These are phyloP conservation scores for Oikopleura dioica DNA, from an alignment of 23 tunicate genomes.

Conservation along the genomic window DNA sequence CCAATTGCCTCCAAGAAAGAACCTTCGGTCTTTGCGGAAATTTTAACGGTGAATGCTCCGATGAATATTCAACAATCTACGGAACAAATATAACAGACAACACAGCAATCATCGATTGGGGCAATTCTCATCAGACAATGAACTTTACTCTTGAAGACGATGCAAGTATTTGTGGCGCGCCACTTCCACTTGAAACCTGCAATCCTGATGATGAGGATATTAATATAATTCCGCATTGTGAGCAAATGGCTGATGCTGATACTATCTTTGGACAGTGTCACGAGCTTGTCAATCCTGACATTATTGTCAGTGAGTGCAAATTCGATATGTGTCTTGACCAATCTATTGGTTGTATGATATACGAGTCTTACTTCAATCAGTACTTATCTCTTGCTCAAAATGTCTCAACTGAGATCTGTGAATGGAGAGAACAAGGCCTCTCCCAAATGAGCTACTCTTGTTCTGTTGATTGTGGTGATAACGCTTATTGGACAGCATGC, in stretches of 20 bases:
- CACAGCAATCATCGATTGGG: no score
- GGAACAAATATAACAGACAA: no score
- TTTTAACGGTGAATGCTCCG: slow-evolving; percentile 4
- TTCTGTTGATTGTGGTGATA: slow-evolving; percentile 13
- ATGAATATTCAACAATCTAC: slow-evolving; percentile 12
- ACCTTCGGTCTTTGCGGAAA: slow-evolving; percentile 19
- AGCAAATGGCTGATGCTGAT: background rate
- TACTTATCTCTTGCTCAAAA: no score
- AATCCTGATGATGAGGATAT: slow-evolving; percentile 14
- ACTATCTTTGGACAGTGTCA: slow-evolving; percentile 13
- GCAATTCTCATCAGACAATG: no score
- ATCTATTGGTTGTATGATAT: no score
- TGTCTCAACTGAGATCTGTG: no score
- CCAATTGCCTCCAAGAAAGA: no score
- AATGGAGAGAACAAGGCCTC: background rate
- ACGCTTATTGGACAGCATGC: slow-evolving; percentile 13
- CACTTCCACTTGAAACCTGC: no score
- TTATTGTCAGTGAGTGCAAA: background rate
- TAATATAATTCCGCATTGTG: background rate
- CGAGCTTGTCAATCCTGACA: slow-evolving; percentile 9
- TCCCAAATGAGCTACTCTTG: slow-evolving; percentile 11
- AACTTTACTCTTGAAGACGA: no score
- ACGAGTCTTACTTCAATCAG: background rate
- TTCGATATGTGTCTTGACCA: background rate
- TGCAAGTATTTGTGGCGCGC: no score